Evolutionary conservation across 2,888 invertebrate species (phyloP), one percentile per base, ranked within the genome.

Genomic region (Acleris sparsana): DNA sequence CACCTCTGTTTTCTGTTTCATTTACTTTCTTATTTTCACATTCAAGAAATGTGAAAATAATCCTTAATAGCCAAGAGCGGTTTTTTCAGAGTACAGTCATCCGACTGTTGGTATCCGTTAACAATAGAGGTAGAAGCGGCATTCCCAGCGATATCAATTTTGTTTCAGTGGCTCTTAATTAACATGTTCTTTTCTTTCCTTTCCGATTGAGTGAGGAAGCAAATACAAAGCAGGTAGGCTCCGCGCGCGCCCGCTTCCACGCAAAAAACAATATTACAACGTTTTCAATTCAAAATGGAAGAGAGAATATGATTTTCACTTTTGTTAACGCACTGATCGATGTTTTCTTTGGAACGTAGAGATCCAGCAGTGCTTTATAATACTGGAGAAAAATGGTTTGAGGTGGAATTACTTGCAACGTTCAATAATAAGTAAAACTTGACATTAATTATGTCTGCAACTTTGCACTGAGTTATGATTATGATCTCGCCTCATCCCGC

Each of bases 181-280:
- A 92, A 92, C 89, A 87, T 89, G 89, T 89, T 87, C 88, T 89
- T 91, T 92, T 92, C 90, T 91, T 90, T 90, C 83, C 83, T 89
- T 92, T 90, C 85, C 91, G 92, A 89, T 90, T 92, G 91, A 92
- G 92, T 92, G 88, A 87, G 82, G 83, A 82, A 83, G 78, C 80
- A 86, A 89, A 88, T 84, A 88, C 85, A 86, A 87, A 86, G 84
- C 85, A 80, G 78, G 79, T 80, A 79, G 80, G 86, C 88, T 87
- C 89, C 89, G 86, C 88, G 80, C 75, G 73, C 69, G 68, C 75
- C 78, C 74, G 76, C 78, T 71, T 77, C 77, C 82, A 88, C 85
- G 5, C 11, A 39, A 89, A 89, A 90, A 89, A 82, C 82, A 87
- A 89, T 88, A 89, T 88, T 89, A 89, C 89, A 83, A 79, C 79